A percentile compares a stretch with the other conserved stretches of the same genome.
phyloP scores from a whole-genome alignment of 2,113 vertebrate species.

The Marcusenius ussheri region DNA sequence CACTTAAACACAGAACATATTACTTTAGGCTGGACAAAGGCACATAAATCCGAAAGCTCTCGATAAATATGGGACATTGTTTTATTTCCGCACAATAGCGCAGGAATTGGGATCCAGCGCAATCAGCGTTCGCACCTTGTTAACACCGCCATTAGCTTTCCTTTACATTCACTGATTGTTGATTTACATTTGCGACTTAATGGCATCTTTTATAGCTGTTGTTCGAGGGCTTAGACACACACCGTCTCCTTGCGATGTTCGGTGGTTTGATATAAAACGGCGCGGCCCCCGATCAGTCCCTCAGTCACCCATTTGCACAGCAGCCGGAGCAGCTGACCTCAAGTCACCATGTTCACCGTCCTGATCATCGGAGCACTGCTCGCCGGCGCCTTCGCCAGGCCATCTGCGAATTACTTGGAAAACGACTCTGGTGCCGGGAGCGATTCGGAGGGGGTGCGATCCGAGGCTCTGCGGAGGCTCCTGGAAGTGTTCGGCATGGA shows the following conservation, averaged over 20 bases:
- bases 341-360: constrained; percentile 38
- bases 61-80: not conserved
- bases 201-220: constrained; percentile 55
- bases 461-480: constrained; percentile 70
- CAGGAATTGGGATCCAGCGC: constrained; percentile 37
- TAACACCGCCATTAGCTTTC: constrained; percentile 70
- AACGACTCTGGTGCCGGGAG: constrained; percentile 31
- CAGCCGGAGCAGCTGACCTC: not conserved
- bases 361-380: constrained; percentile 30
- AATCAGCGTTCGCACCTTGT: constrained; percentile 71
- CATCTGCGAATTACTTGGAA: constrained; percentile 35
- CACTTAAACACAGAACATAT: not conserved
- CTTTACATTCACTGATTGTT: constrained; percentile 72
- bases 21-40: not conserved
- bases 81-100: not conserved
- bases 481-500: constrained; percentile 85
- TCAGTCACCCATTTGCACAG: constrained; percentile 34
- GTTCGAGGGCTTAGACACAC: constrained; percentile 40
- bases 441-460: constrained; percentile 48
- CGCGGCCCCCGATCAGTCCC: not conserved
- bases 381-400: constrained; percentile 41
- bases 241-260: constrained; percentile 24
- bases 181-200: constrained; percentile 73
- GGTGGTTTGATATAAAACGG: constrained; percentile 66
- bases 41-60: not conserved